These are phyloP conservation scores for Meloidogyne floridensis DNA, from an alignment of 1,140 invertebrate species.

Conservation along the genomic window DNA sequence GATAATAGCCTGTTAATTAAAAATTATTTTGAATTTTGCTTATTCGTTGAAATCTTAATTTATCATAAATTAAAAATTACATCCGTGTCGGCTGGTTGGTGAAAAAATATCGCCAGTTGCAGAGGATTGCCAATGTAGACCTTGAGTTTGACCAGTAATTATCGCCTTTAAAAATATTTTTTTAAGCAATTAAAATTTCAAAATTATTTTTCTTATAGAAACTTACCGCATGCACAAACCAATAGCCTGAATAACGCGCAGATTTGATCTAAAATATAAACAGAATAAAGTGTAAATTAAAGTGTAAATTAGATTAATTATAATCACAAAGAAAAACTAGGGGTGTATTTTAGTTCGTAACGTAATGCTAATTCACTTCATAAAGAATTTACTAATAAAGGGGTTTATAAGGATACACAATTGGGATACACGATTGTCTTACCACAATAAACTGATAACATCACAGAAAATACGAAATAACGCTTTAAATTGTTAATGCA, in stretches of 20 bases:
- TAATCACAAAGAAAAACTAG: too few species aligned
- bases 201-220: not conserved
- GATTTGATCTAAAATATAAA: slow-evolving; percentile 17
- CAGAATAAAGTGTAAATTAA: not conserved
- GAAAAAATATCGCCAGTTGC: slow-evolving; percentile 26
- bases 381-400: too few species aligned
- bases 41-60: not conserved
- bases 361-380: too few species aligned
- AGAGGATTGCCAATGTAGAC: slow-evolving; percentile 23
- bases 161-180: slow-evolving; percentile 8
- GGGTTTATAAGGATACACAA: too few species aligned
- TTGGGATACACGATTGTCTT: too few species aligned
- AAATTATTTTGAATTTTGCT: not conserved
- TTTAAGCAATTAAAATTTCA: not conserved
- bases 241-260: slow-evolving; percentile 21
- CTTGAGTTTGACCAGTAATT: slow-evolving; percentile 26
- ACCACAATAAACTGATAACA: too few species aligned
- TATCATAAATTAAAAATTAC: slow-evolving; percentile 8
- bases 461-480: too few species aligned
- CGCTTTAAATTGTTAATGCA: too few species aligned
- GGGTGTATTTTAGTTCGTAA: too few species aligned
- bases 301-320: too few species aligned
- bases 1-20: slow-evolving; percentile 24
- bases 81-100: slow-evolving; percentile 22
- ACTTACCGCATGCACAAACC: slow-evolving; percentile 31